Evolutionary conservation across 2,888 invertebrate species (phyloP).

Genomic region (Eupithecia dodoneata): DNA sequence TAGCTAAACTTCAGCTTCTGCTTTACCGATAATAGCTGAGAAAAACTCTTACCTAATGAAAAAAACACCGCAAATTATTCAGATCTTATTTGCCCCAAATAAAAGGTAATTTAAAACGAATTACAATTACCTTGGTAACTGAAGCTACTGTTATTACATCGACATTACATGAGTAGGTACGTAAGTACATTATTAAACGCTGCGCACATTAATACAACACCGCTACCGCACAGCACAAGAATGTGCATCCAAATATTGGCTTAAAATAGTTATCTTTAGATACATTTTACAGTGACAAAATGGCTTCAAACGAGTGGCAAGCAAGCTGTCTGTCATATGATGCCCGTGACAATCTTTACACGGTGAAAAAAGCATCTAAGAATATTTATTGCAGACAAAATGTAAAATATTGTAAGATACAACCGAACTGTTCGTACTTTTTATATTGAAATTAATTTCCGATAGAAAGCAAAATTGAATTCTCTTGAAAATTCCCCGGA

Average conservation of each 20-base stretch:
- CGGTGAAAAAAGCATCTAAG: not conserved
- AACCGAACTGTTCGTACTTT: not conserved
- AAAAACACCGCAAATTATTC: not conserved
- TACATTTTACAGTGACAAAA: too few relatives aligned
- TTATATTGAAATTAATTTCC: not conserved
- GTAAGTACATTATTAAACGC: not conserved
- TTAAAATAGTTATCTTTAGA: too few relatives aligned
- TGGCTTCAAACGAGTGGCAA: too few relatives aligned
- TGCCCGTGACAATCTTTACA: too few relatives aligned
- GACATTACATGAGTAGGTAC: not conserved
- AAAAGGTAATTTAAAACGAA: not conserved
- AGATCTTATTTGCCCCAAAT: not conserved
- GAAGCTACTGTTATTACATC: not conserved
- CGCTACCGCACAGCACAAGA: too few relatives aligned
- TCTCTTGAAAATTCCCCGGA: not conserved
- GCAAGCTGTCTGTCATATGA: too few relatives aligned
- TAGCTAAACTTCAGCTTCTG: constrained; percentile 4
- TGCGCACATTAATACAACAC: too few relatives aligned
- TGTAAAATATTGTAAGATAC: not conserved
- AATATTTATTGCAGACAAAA: not conserved
- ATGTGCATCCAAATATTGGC: too few relatives aligned
- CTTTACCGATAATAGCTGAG: not conserved
- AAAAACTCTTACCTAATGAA: not conserved
- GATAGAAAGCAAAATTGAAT: not conserved
- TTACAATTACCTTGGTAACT: not conserved